Evolutionary conservation across 1,140 invertebrate species (phyloP).

Genomic region (Drosophila nebulosa): DNA sequence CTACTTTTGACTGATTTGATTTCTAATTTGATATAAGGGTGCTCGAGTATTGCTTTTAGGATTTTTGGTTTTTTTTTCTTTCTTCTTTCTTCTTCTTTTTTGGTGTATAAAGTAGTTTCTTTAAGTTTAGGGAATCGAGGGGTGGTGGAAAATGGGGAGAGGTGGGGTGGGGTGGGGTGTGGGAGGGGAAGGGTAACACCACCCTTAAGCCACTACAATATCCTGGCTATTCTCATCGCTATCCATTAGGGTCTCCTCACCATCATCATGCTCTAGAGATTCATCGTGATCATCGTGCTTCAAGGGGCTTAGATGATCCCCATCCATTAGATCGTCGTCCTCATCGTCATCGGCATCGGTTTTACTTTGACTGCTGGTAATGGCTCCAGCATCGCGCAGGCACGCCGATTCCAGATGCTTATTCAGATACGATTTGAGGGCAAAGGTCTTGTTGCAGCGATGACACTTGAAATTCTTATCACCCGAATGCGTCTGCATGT

Average conservation of each 20-base stretch:
- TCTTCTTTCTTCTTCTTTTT: slow-evolving; percentile 1
- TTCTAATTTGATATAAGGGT: slow-evolving; percentile 68
- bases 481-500: slow-evolving; percentile 95
- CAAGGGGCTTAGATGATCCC: slow-evolving; percentile 26
- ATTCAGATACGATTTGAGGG: slow-evolving; percentile 97
- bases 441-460: slow-evolving; percentile 95
- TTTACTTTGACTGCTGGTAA: slow-evolving; percentile 42
- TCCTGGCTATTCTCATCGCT: slow-evolving; percentile 80
- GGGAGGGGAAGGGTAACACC: background rate
- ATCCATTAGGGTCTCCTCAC: slow-evolving; percentile 44
- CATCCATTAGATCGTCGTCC: slow-evolving; percentile 15
- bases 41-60: slow-evolving; percentile 75
- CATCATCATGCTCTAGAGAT: slow-evolving; percentile 50
- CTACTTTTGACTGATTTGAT: slow-evolving; percentile 41
- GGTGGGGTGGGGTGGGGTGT: too few species aligned
- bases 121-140: too few species aligned
- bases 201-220: slow-evolving; percentile 75
- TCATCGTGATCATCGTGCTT: slow-evolving; percentile 31
- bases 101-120: background rate
- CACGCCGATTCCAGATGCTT: slow-evolving; percentile 98
- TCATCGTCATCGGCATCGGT: slow-evolving; percentile 33
- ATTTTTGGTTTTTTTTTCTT: slow-evolving; percentile 41
- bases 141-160: too few species aligned
- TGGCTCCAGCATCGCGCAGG: slow-evolving; percentile 76
- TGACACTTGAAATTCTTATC: slow-evolving; percentile 95